Conservation (phyloP, 2,113 vertebrate genomes). For the Menidia beryllina region DNA sequence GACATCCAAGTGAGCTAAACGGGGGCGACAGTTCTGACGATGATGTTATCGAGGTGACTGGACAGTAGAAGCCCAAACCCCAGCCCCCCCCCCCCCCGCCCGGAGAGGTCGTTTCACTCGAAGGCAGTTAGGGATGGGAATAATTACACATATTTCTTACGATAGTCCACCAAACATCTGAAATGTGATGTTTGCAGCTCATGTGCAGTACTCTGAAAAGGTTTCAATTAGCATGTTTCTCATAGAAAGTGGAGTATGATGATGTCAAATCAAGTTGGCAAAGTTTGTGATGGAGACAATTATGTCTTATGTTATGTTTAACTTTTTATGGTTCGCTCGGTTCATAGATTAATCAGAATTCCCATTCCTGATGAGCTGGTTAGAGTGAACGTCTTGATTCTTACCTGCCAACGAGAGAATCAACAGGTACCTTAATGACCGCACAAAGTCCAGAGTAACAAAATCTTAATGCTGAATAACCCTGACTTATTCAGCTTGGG, state of each 20-base stretch:
- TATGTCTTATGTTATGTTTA: too few species aligned
- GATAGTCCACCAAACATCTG: not conserved
- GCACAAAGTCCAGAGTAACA: constrained; percentile 50
- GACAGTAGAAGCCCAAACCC: constrained; percentile 83
- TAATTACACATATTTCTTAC: not conserved
- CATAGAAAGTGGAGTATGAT: constrained; percentile 8
- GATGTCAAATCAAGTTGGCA: not conserved
- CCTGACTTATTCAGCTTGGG: constrained; percentile 50
- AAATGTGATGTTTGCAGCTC: too few species aligned
- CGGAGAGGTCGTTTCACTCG: not conserved
- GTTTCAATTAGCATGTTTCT: constrained; percentile 13
- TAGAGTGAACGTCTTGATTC: not conserved
- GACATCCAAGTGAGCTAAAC: constrained; percentile 85
- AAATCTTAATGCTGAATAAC: constrained; percentile 75
- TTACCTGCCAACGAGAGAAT: constrained; percentile 20
- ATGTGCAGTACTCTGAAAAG: too few species aligned
- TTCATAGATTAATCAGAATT: constrained; percentile 16
- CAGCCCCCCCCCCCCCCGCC: too few species aligned
- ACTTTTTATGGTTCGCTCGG: not conserved
- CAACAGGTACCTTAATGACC: constrained; percentile 35
- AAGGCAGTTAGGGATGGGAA: constrained; percentile 46
- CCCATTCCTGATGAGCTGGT: constrained; percentile 48
- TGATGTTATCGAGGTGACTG: constrained; percentile 96
- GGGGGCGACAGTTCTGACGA: constrained; percentile 96
- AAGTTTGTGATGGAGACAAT: constrained; percentile 2